Evolutionary conservation across 2,888 invertebrate species (phyloP).

Genomic region (Ryuthela nishihirai): DNA sequence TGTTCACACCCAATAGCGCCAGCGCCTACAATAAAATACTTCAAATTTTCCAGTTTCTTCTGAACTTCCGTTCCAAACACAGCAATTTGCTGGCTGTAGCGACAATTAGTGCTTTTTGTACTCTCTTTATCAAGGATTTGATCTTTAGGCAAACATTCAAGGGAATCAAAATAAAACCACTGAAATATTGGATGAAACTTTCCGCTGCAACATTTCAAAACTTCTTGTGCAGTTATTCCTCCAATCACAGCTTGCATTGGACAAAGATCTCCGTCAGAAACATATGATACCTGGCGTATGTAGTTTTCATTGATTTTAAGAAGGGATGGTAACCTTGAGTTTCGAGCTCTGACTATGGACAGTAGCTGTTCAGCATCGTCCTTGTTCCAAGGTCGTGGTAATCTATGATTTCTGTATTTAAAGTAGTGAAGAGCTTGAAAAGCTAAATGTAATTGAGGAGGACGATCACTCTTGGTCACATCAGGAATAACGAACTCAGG

Average conservation of each 20-base stretch:
- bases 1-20: conserved; percentile 81
- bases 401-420: conserved; percentile 55
- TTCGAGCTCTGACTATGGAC: conserved; percentile 53
- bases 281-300: conserved; percentile 73
- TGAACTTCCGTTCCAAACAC: conserved; percentile 91
- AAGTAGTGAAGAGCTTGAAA: conserved; percentile 76
- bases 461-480: conserved; percentile 90
- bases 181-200: conserved; percentile 91
- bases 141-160: too few species aligned
- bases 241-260: conserved; percentile 94
- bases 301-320: conserved; percentile 64
- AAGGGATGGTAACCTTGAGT: too few species aligned
- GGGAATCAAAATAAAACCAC: too few species aligned
- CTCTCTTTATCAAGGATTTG: too few species aligned
- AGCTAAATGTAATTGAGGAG: conserved; percentile 79
- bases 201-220: conserved; percentile 90
- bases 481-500: conserved; percentile 84
- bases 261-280: conserved; percentile 72
- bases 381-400: conserved; percentile 73
- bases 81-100: conserved; percentile 58
- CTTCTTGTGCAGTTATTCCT: conserved; percentile 96
- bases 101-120: conserved; percentile 59
- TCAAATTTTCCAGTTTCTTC: conserved; percentile 69
- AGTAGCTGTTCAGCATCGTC: conserved; percentile 50
- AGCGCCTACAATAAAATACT: conserved; percentile 69